Base-by-base conservation (phyloP, 2,797 vertebrate genomes). In the Taenioides sp. region DNA sequence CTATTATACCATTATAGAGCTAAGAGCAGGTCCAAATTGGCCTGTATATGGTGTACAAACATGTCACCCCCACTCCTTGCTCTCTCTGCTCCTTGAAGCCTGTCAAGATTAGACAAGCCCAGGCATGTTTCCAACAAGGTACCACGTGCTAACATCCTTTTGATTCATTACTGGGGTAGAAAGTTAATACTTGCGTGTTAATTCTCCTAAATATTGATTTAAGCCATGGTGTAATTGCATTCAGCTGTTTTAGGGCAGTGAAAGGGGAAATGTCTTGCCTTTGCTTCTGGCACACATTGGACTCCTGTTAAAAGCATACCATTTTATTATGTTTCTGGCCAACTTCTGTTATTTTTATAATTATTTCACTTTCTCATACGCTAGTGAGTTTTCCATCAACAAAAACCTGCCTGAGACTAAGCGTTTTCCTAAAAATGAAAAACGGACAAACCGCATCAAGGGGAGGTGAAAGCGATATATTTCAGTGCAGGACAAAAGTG, bases 401-500 rank as follows among this genome's bases (percentile, higher is more conserved):
- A 43, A 60, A 55, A 28, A 77, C 71, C 72, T 82, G 77, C 70
- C 59, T 27, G 70, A 49, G 74, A 79, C 84, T 79, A 78, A 83
- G 78, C 72, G 77, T 83, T 89, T 91, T 78, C 75, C 78, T 79
- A 76, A 84, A 87, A 90, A 86, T 72, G 70, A 86, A 89, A 84
- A 84, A 84, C 72, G 86, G 81, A 78, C 85, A 87, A 86, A 90
- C 92, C 90, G 87, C 91, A 93, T 92, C 90, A 92, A 92, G 88
- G 88, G 84, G 84, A 90, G 87, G 84, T 90, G 88, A 90, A 83
- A 87, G 84, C 87, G 84, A 91, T 90, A 90, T 89, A 87, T 93
- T 93, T 93, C 90, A 91, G 82, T 80, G 81, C 80, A 73, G 86
- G 89, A 92, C 90, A 92, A 91, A 89, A 89, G 91, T 91, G 88